Base-by-base conservation (phyloP, 2,888 invertebrate species). In the Spialia ferax region DNA sequence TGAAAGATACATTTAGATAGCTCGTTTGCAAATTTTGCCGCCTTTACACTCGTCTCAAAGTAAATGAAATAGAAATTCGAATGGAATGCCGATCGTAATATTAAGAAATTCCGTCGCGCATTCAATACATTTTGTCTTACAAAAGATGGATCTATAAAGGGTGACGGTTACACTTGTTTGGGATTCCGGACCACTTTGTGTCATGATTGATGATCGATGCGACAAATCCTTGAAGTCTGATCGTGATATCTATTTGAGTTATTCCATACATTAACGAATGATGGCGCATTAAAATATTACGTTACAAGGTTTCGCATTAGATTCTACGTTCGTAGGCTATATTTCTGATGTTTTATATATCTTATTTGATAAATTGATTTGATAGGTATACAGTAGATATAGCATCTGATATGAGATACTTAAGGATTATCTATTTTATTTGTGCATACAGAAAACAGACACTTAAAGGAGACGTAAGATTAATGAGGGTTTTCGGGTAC, bases 141-240 rank as follows among this genome's bases (percentile, higher is more conserved):
- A 42, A 13, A 54, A 63, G 63, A 63, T 55, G 63, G 42, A 63
- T 63, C 20, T 42, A 10, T 54, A 29, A 63, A 54, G 63, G 54
- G 26, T 55, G 45, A 45, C 45, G 45, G 45, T 18, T 55, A 55
- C 54, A 18, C 54, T 63, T 55, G 26, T 55, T 29, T 15, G 26
- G 42, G 38, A 55, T 63, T 59, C 26, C 42, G 26, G 15, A 42
- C 10, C 63, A 63, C 26, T 63, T 42, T 29, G 54, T 55, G 45
- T 45, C 42, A 63, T 63, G 63, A 63, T 63, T 63, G 63, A 63
- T 63, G 63, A 63, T 38, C 63, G 54, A 63, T 55, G 52, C 54
- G 63, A 38, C 42, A 59, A 26, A 63, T 63, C 26, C 18, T 26
- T 18, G 8, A 6, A 26, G 29, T 42, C 55, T 18, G n/a, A 56